phyloP scores from a whole-genome alignment of 2,888 invertebrate species.

The Catonia carolina region DNA sequence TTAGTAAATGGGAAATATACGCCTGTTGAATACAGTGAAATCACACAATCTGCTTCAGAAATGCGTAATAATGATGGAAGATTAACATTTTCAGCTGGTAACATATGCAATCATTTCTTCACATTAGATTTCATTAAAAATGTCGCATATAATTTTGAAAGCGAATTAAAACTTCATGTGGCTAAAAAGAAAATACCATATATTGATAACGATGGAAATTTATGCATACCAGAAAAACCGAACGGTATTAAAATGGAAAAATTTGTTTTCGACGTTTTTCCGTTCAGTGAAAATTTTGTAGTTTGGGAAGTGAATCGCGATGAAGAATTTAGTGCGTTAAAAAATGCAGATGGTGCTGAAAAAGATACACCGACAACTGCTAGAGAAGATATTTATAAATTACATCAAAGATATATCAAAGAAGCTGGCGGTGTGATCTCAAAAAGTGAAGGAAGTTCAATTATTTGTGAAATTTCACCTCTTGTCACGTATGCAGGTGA shows the following conservation, averaged over 20 bases:
- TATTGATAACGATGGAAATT: conserved; percentile 62
- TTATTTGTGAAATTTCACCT: conserved; percentile 83
- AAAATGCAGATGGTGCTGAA: conserved; percentile 85
- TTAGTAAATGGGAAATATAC: conserved; percentile 84
- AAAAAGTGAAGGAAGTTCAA: conserved; percentile 47
- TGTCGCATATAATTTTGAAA: conserved; percentile 64
- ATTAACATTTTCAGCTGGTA: conserved; percentile 88
- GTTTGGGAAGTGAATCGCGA: conserved; percentile 88
- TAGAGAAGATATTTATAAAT: conserved; percentile 62
- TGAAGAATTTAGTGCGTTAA: conserved; percentile 94
- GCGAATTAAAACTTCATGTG: conserved; percentile 78
- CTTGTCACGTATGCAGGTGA: conserved; percentile 87
- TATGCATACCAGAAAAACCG: conserved; percentile 67
- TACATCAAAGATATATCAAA: conserved; percentile 73
- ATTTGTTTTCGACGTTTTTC: conserved; percentile 98
- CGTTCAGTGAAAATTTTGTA: conserved; percentile 82
- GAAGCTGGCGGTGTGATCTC: conserved; percentile 73
- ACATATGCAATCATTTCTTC: conserved; percentile 98
- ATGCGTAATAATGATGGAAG: conserved; percentile 67
- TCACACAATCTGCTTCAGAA: conserved; percentile 80
- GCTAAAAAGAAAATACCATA: conserved; percentile 97
- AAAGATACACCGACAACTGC: conserved; percentile 91
- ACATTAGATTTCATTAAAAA: conserved; percentile 73
- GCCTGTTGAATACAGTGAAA: conserved; percentile 96
- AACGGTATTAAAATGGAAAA: conserved; percentile 99